phyloP scores from a whole-genome alignment of 2,113 vertebrate species.

The Thalassarche chlororhynchos region DNA sequence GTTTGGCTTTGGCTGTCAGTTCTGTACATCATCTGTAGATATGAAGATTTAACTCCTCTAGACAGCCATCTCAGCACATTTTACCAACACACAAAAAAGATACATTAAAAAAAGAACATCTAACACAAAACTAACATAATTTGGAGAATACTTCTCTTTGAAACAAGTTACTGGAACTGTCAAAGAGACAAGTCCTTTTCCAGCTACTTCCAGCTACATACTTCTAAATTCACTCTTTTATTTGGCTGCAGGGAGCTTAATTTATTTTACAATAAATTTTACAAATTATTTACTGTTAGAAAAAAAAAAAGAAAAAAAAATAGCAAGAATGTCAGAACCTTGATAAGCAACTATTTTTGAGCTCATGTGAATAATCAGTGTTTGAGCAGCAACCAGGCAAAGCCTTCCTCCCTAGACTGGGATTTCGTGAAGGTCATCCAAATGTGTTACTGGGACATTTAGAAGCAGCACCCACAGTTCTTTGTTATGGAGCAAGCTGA shows the following conservation, averaged over 20 bases:
- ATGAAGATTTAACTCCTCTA: not conserved
- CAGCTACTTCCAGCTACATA: not conserved
- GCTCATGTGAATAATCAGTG: not conserved
- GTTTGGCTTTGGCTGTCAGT: not conserved
- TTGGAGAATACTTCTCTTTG: not conserved
- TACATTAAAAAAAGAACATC: not conserved
- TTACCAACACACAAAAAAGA: not conserved
- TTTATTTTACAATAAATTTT: not conserved
- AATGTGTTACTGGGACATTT: not conserved
- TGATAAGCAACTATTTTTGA: not conserved
- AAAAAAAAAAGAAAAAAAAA: not conserved
- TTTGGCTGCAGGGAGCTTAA: not conserved
- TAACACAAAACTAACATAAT: not conserved
- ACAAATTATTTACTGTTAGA: not conserved
- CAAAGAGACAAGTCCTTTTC: not conserved
- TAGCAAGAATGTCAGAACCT: not conserved
- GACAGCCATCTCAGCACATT: not conserved
- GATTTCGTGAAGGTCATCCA: constrained; percentile 17
- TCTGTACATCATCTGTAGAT: not conserved
- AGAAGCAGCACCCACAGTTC: not conserved
- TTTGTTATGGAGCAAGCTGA: not conserved
- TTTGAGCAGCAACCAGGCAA: not conserved
- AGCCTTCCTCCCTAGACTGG: not conserved
- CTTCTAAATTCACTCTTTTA: not conserved
- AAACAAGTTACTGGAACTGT: not conserved